phyloP scores from a whole-genome alignment of 2,888 invertebrate genomes.

The Tenodera sinensis region DNA sequence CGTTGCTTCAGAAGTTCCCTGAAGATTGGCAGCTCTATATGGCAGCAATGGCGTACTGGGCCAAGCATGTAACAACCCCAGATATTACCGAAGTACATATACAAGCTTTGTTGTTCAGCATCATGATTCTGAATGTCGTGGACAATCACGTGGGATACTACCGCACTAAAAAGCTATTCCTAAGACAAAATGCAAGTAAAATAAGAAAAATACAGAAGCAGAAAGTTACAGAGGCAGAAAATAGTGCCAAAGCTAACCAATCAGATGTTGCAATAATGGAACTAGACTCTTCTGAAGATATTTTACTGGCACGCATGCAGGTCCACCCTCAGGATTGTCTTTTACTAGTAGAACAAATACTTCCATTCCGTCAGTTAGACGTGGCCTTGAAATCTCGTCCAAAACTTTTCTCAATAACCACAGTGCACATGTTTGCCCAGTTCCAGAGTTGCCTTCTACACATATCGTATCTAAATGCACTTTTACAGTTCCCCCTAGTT shows the following conservation, averaged over 20 bases:
- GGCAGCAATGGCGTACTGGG: conserved; percentile 58
- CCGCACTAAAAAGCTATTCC: conserved; percentile 50
- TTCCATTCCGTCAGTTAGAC: conserved; percentile 58
- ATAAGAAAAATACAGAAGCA: conserved; percentile 38
- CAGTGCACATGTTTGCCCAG: conserved; percentile 62
- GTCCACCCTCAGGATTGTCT: conserved; percentile 57
- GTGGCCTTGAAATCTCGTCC: conserved; percentile 51
- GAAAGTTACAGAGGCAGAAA: conserved; percentile 30
- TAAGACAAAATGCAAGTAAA: conserved; percentile 47
- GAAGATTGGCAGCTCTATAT: conserved; percentile 57
- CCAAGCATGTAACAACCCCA: conserved; percentile 44
- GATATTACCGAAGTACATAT: conserved; percentile 48
- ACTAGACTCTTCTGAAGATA: not conserved
- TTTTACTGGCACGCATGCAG: conserved; percentile 48
- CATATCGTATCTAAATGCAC: conserved; percentile 58
- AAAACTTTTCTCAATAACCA: conserved; percentile 53
- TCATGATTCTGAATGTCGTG: conserved; percentile 55
- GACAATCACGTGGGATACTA: conserved; percentile 56
- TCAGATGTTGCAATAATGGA: not conserved
- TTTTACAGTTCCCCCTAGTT: conserved; percentile 59
- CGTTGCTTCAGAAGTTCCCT: conserved; percentile 50
- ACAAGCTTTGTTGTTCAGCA: conserved; percentile 56
- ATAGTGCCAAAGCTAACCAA: conserved; percentile 36
- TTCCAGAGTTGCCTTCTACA: conserved; percentile 62
- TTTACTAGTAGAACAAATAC: conserved; percentile 54